phyloP scores from a whole-genome alignment of 2,797 vertebrate genomes.

The Garrulus glandarius region DNA sequence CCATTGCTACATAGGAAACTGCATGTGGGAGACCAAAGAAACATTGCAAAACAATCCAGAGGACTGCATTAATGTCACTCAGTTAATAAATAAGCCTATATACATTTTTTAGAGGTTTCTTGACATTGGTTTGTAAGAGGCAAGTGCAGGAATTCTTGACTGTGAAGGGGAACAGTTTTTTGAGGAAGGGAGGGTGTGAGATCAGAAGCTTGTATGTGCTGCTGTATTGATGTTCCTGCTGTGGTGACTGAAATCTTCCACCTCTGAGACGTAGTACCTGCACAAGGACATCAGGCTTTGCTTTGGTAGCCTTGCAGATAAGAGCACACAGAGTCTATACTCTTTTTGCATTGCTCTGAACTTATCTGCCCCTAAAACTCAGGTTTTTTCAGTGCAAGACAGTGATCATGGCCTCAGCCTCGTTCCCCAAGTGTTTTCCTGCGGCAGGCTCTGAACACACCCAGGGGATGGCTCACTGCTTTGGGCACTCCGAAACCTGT shows the following conservation, averaged over 20 bases:
- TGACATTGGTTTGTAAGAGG: not conserved
- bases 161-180: not conserved
- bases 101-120: not conserved
- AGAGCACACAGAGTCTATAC: fast-evolving
- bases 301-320: not conserved
- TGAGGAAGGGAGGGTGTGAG: not conserved
- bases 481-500: not conserved
- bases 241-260: not conserved
- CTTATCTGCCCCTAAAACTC: not conserved
- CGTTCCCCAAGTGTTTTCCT: not conserved
- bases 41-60: not conserved
- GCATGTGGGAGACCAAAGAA: not conserved
- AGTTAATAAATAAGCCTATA: not conserved
- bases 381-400: fast-evolving
- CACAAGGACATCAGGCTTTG: not conserved
- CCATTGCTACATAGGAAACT: not conserved
- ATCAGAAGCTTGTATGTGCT: not conserved
- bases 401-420: not conserved
- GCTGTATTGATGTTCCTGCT: not conserved
- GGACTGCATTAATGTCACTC: not conserved
- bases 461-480: not conserved
- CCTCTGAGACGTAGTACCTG: not conserved
- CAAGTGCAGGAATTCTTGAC: not conserved
- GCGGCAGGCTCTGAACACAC: not conserved
- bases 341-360: not conserved